phyloP scores from a whole-genome alignment of 2,888 invertebrate genomes.

The Bedellia somnulentella region DNA sequence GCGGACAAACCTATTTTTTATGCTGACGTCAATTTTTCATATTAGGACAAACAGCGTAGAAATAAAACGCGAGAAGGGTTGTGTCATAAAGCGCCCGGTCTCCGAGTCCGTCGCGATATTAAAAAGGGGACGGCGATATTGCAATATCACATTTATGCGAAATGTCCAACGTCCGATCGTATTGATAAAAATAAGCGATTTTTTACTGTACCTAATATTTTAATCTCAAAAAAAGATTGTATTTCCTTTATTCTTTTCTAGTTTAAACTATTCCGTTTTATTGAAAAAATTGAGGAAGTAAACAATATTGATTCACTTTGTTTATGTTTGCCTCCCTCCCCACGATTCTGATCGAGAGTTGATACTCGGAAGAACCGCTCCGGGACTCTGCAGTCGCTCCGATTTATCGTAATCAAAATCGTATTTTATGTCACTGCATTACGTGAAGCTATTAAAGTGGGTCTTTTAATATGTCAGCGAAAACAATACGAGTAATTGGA shows the following conservation, averaged over 20 bases:
- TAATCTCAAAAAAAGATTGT: constrained; percentile 17
- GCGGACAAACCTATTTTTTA: no score
- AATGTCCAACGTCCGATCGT: constrained; percentile 59
- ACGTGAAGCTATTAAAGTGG: constrained; percentile 8
- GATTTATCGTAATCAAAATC: constrained; percentile 42
- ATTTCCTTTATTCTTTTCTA: no score
- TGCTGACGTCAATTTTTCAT: constrained; percentile 56
- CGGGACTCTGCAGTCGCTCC: no score
- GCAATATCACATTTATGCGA: constrained; percentile 62
- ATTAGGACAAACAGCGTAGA: constrained; percentile 60
- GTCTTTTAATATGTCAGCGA: no score
- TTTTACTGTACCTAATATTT: constrained; percentile 48
- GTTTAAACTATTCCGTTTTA: no score
- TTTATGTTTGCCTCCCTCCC: no score
- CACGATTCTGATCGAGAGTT: no score
- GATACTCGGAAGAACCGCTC: no score
- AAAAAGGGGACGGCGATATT: constrained; percentile 61
- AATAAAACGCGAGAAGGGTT: constrained; percentile 60
- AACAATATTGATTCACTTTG: no score
- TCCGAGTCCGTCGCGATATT: constrained; percentile 50
- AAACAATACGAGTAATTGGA: no score
- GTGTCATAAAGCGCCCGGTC: constrained; percentile 53
- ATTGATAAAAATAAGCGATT: constrained; percentile 62
- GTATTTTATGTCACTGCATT: constrained; percentile 27
- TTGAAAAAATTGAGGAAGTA: no score